These are phyloP conservation scores for Strigamia transsilvanica DNA, from an alignment of 2,888 invertebrate species.

Conservation along the genomic window DNA sequence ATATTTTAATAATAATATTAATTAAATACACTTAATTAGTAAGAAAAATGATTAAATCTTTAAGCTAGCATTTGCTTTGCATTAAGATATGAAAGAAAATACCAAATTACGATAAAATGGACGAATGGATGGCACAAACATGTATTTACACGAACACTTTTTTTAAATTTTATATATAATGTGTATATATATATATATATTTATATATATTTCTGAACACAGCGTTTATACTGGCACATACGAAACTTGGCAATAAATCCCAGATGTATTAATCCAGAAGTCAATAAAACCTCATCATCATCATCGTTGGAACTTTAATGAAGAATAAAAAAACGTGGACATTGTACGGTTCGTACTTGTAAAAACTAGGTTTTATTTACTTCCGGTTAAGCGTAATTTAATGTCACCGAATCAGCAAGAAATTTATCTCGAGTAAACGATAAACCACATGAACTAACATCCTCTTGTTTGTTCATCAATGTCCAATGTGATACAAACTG, in stretches of 20 bases:
- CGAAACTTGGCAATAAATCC: slow-evolving; percentile 24
- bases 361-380: slow-evolving; percentile 34
- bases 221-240: slow-evolving; percentile 44
- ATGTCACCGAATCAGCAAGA: slow-evolving; percentile 43
- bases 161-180: slow-evolving; percentile 21
- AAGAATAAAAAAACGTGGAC: no score
- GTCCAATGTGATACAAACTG: slow-evolving; percentile 22
- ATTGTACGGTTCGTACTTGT: neutral
- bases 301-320: slow-evolving; percentile 30
- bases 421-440: slow-evolving; percentile 43
- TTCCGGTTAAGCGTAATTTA: slow-evolving; percentile 44
- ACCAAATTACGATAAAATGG: slow-evolving; percentile 27
- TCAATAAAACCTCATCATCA: slow-evolving; percentile 26
- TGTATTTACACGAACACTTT: slow-evolving; percentile 17
- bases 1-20: slow-evolving; percentile 21
- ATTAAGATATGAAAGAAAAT: neutral
- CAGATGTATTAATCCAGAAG: slow-evolving; percentile 38
- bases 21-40: neutral
- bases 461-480: slow-evolving; percentile 21
- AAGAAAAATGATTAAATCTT: slow-evolving; percentile 21
- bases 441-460: slow-evolving; percentile 23
- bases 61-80: neutral
- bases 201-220: slow-evolving; percentile 42
- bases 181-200: neutral
- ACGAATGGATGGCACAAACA: slow-evolving; percentile 40